Percentiles rank a stretch among this genome's conserved stretches.
Evolutionary conservation across 1,140 invertebrate species (phyloP).

Genomic region (Penaeus indicus): DNA sequence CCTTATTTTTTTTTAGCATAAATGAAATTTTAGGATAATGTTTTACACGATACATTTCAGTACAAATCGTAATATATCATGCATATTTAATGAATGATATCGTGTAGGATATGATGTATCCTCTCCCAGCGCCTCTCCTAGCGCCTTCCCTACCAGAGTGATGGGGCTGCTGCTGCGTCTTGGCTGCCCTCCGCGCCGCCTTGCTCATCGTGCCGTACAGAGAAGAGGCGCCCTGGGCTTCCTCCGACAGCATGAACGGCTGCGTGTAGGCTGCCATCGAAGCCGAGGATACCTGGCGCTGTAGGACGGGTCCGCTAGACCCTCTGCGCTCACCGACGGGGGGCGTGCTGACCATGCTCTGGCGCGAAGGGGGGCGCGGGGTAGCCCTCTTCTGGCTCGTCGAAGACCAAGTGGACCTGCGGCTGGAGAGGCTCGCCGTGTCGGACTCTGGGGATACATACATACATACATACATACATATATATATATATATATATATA

Average conservation of each 20-base stretch:
- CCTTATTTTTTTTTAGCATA: too few species aligned
- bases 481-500: slow-evolving; percentile 20
- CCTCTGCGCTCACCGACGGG: neutral
- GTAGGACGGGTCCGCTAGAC: neutral
- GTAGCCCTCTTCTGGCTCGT: too few species aligned
- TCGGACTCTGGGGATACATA: slow-evolving; percentile 26
- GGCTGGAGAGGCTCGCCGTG: too few species aligned
- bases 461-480: slow-evolving; percentile 48
- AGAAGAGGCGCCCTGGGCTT: neutral
- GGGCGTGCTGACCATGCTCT: too few species aligned
- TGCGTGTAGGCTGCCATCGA: slow-evolving; percentile 42
- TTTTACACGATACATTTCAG: too few species aligned
- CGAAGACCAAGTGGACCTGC: too few species aligned
- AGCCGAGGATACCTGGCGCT: slow-evolving; percentile 36
- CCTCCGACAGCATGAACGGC: slow-evolving; percentile 28
- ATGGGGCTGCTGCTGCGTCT: neutral
- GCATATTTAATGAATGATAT: too few species aligned
- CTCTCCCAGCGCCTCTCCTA: too few species aligned
- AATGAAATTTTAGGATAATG: too few species aligned
- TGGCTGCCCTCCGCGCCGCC: neutral
- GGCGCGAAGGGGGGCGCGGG: too few species aligned
- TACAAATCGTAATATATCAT: too few species aligned
- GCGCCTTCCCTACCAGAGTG: neutral
- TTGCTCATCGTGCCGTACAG: slow-evolving; percentile 44
- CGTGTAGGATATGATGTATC: too few species aligned